A percentile compares a stretch with the other conserved stretches of the same genome.
phyloP scores from a whole-genome alignment of 1,140 invertebrate genomes.

The Listronotus bonariensis region DNA sequence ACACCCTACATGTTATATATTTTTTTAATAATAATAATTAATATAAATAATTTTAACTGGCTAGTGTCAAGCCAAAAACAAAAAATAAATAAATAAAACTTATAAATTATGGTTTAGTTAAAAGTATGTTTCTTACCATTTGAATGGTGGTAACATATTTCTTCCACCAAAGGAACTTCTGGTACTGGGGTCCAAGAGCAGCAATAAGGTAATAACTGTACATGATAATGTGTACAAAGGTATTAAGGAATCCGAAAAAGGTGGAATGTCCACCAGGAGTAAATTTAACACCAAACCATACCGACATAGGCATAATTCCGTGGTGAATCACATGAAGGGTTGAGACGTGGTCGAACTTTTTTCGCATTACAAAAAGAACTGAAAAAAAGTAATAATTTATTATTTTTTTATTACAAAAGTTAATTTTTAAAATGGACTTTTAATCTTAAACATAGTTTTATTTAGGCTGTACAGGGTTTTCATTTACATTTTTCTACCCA shows the following conservation, averaged over 20 bases:
- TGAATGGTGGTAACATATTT: constrained; percentile 87
- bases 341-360: constrained; percentile 92
- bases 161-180: constrained; percentile 91
- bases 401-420: neutral
- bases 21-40: no score
- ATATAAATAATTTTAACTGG: no score
- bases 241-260: constrained; percentile 85
- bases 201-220: constrained; percentile 86
- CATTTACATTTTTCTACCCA: no score
- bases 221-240: constrained; percentile 86
- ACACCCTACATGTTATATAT: no score
- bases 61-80: no score
- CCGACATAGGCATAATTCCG: constrained; percentile 94
- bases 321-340: constrained; percentile 96
- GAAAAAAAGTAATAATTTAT: constrained; percentile 51
- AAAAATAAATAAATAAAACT: no score
- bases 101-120: no score
- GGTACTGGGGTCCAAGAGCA: constrained; percentile 80
- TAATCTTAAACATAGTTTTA: no score
- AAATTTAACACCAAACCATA: constrained; percentile 96
- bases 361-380: constrained; percentile 94
- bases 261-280: constrained; percentile 83
- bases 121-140: no score
- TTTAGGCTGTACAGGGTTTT: no score
- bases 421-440: neutral